Percentiles rank a stretch among this genome's conserved stretches.
Evolutionary conservation across 2,113 vertebrate genomes (phyloP).

Genomic region (Sphaerodactylus townsendi): DNA sequence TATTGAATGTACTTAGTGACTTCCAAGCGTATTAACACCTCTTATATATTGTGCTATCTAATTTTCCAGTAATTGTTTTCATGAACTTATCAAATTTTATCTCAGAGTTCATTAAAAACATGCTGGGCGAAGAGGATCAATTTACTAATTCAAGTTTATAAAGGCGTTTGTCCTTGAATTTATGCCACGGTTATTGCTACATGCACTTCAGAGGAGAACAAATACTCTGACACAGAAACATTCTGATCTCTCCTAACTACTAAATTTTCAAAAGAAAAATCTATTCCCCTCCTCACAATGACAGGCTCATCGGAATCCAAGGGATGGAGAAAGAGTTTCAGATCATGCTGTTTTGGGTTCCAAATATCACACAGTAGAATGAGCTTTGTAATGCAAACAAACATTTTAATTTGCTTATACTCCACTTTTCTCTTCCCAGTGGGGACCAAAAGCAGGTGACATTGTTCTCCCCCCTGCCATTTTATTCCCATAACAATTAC

Average conservation of each 20-base stretch:
- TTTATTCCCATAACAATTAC: neutral
- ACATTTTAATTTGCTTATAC: no score
- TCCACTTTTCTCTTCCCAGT: no score
- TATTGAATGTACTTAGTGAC: constrained; percentile 15
- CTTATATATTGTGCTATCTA: constrained; percentile 15
- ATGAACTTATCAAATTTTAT: constrained; percentile 41
- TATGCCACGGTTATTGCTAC: constrained; percentile 20
- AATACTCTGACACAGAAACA: neutral
- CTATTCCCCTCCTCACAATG: neutral
- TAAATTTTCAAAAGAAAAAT: constrained; percentile 6
- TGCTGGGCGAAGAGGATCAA: constrained; percentile 22
- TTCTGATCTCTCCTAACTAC: constrained; percentile 23
- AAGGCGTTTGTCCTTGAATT: constrained; percentile 38
- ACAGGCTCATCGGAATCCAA: neutral
- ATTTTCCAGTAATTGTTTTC: constrained; percentile 56
- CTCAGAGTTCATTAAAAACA: constrained; percentile 49
- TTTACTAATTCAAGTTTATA: constrained; percentile 47
- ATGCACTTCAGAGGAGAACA: constrained; percentile 29
- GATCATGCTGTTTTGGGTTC: no score
- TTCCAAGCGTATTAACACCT: constrained; percentile 33
- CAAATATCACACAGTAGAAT: no score
- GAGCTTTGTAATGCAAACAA: no score
- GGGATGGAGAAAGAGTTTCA: no score
- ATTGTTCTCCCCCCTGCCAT: no score
- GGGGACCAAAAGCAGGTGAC: no score